Percentiles rank a stretch among this genome's conserved stretches.
Evolutionary conservation across 53 echinoderm and acorn worm species (phyloP).

Genomic region (Echinarachnius parma): DNA sequence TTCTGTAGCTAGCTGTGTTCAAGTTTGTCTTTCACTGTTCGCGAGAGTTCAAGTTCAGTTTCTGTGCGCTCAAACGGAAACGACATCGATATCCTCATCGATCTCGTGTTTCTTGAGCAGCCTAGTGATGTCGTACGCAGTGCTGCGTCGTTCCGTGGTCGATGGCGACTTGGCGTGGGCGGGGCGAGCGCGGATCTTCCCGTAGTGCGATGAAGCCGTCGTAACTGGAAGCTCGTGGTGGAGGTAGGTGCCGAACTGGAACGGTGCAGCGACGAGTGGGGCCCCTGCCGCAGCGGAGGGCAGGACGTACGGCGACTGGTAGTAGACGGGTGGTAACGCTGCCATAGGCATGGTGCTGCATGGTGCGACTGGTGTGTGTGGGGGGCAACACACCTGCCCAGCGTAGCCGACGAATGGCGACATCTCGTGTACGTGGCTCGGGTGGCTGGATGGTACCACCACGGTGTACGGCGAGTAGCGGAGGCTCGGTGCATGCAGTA

Average conservation of each 20-base stretch:
- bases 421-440: neutral
- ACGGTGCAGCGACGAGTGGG: neutral
- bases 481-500: conserved; percentile 12
- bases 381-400: neutral
- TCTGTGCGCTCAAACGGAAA: conserved; percentile 11
- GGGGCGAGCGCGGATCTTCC: conserved; percentile 2
- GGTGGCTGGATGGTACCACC: neutral
- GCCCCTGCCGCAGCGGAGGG: neutral
- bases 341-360: too few species aligned
- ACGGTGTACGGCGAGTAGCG: conserved; percentile 26
- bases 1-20: too few species aligned
- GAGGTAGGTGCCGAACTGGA: neutral
- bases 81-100: conserved; percentile 23
- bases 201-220: too few species aligned
- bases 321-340: too few species aligned
- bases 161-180: too few species aligned
- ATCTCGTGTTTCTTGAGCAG: neutral
- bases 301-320: too few species aligned
- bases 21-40: too few species aligned
- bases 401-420: neutral
- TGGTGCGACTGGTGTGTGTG: neutral
- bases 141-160: too few species aligned
- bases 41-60: too few species aligned
- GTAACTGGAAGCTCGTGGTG: neutral
- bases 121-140: conserved; percentile 17